Evolutionary conservation across 35 echinoderm and acorn worm genomes (phyloP).

Genomic region (Ptychodera flava): DNA sequence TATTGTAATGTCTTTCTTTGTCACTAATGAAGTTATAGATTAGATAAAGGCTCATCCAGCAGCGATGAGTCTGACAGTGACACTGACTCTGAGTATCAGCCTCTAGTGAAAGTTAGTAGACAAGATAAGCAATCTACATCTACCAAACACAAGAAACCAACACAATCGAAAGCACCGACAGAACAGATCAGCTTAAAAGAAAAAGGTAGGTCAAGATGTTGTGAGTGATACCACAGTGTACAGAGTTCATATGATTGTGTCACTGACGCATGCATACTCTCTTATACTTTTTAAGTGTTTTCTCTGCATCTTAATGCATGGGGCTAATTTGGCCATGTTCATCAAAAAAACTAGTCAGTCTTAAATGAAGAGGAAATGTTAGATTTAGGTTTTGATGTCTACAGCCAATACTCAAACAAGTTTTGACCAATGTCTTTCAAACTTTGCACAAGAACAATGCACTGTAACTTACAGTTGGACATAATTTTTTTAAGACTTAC

Average conservation of each 20-base stretch:
- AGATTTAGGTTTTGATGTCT: background rate
- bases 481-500: background rate
- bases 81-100: background rate
- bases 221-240: background rate
- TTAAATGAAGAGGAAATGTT: background rate
- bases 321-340: too few species aligned
- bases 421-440: too few species aligned
- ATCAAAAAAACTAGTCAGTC: too few species aligned
- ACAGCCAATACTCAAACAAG: constrained; percentile 20
- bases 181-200: background rate
- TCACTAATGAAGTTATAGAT: too few species aligned
- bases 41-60: too few species aligned
- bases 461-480: too few species aligned
- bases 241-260: too few species aligned
- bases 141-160: background rate
- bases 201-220: background rate
- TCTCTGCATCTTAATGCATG: too few species aligned
- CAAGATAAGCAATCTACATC: background rate
- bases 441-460: too few species aligned
- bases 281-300: too few species aligned
- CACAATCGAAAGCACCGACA: background rate
- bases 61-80: background rate
- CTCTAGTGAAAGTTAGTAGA: background rate
- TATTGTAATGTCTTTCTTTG: too few species aligned
- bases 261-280: too few species aligned